A percentile compares a stretch with the other conserved stretches of the same genome.
Evolutionary conservation across 2,113 vertebrate species (phyloP).

Genomic region (Atrichornis clamosus): DNA sequence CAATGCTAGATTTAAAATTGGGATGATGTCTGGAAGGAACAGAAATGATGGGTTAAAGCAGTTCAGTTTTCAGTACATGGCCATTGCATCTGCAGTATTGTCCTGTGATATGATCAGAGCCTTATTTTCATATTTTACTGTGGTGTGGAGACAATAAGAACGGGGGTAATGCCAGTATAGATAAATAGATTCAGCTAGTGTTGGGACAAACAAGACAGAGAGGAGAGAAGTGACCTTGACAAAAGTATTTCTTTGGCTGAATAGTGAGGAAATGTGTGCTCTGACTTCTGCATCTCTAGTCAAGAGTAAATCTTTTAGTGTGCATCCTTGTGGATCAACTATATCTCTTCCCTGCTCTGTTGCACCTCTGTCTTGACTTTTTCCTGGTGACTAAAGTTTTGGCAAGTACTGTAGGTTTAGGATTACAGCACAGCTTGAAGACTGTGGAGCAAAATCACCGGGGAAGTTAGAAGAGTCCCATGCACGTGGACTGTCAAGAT

Average conservation of each 20-base stretch:
- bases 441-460: background rate
- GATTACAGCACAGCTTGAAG: background rate
- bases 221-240: background rate
- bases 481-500: background rate
- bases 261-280: background rate
- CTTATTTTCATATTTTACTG: background rate
- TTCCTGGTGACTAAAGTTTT: background rate
- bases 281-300: background rate
- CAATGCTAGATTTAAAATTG: background rate
- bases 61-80: background rate
- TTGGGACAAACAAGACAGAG: background rate
- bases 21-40: background rate
- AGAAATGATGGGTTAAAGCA: background rate
- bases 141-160: background rate
- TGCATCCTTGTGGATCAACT: background rate
- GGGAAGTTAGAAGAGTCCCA: background rate
- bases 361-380: background rate
- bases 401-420: background rate
- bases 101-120: background rate
- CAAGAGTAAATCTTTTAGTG: background rate
- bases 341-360: background rate
- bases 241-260: background rate
- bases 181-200: background rate
- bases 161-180: background rate
- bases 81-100: background rate